Base-by-base conservation (phyloP, 2,888 invertebrate genomes). In the Brachyptera putata region DNA sequence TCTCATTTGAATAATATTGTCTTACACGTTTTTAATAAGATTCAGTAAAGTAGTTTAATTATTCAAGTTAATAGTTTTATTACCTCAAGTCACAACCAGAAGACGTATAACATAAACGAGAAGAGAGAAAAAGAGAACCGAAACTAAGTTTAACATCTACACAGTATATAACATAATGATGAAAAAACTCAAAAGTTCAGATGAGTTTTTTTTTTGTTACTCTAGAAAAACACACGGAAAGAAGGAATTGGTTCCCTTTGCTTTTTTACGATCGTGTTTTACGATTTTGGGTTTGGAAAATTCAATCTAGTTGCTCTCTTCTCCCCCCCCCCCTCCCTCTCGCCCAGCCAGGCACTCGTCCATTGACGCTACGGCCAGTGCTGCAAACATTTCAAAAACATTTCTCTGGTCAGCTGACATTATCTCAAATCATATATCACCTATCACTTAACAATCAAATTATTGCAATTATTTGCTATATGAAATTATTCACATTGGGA, bases 261-360 rank as follows among this genome's bases (percentile, higher is more conserved):
- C 34, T 53, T 53, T n/a, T 53, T 53, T 53, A 53, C 53, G 53
- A 36, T 18, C 34, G 53, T 53, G 53, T 53, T 53, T 53, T 53
- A 53, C 53, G 53, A 53, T 53, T 53, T 53, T 53, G 53, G 53
- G 53, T 53, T 53, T 53, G 53, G 53, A 53, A 53, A 53, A 53
- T 53, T 53, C 53, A 53, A 53, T 53, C 53, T 53, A 34, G 53
- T 49, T 25, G 49, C 25, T 26, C 26, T 22, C 49, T 49, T 30
- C 34, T 34, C 34, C 34, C 34, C 34, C 34, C 34, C 34, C 34
- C 11, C 34, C 5, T 5, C 34, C 34, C n/a, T n/a, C n/a, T n/a
- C n/a, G 5, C 5, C 34, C 11, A 7, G 49, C 49, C 43, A 43
- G 43, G 43, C 16, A 43, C 43, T 43, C 43, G 43, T 43, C 43